Conservation (phyloP, 2,888 invertebrate species). For the Deroplatys truncata region DNA sequence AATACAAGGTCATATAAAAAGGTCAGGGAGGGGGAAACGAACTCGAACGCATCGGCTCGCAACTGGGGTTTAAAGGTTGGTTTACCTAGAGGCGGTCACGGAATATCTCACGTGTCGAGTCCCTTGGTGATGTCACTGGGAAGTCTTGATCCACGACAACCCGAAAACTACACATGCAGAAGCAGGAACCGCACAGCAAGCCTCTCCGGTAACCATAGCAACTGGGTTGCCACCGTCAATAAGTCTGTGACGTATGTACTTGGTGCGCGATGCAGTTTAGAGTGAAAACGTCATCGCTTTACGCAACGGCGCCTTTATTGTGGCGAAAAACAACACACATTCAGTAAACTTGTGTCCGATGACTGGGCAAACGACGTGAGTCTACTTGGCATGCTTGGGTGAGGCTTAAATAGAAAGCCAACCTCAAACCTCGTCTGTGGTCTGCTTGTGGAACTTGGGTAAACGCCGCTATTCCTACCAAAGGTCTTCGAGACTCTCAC, state of each 20-base stretch:
- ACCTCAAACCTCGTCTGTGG: not conserved
- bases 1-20: not conserved
- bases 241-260: slow-evolving; percentile 10
- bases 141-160: not conserved
- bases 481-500: not conserved
- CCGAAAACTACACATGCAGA: slow-evolving; percentile 14
- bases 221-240: slow-evolving; percentile 13
- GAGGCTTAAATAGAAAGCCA: not conserved
- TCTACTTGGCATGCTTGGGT: not conserved
- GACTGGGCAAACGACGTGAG: not conserved
- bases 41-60: not conserved
- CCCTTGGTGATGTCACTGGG: not conserved
- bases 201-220: slow-evolving; percentile 11
- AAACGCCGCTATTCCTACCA: not conserved
- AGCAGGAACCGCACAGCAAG: not conserved
- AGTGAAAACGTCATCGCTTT: not conserved
- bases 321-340: not conserved
- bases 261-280: not conserved
- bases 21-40: not conserved
- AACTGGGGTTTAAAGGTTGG: not conserved
- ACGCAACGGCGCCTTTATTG: not conserved
- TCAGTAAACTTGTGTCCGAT: not conserved
- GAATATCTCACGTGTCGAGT: not conserved
- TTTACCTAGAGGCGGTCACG: not conserved
- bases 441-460: not conserved